Percentiles rank a stretch among this genome's conserved stretches.
Conservation (phyloP, 2,888 invertebrate genomes). For the Drosophila yooni region DNA sequence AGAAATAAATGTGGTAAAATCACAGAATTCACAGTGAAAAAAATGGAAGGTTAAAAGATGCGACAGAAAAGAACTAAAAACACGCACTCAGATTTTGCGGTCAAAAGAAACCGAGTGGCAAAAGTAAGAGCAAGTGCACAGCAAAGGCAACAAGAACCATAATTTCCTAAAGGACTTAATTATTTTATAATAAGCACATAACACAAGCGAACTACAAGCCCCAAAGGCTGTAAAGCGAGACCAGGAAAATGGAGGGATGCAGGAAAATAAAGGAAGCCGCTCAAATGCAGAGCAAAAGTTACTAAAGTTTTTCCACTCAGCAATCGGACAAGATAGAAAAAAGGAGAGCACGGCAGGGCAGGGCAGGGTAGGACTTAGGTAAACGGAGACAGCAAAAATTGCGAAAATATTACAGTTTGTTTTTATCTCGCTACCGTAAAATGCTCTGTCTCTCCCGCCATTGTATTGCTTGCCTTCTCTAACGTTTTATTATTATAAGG, state of each 20-base stretch:
- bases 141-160: conserved; percentile 69
- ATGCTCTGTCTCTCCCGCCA: background rate
- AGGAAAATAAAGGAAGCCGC: conserved; percentile 52
- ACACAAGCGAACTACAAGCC: conserved; percentile 56
- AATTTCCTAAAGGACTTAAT: conserved; percentile 83
- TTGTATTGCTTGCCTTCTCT: background rate
- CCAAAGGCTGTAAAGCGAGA: conserved; percentile 28
- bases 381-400: conserved; percentile 58
- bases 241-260: background rate
- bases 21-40: conserved; percentile 30
- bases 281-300: conserved; percentile 73
- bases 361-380: conserved; percentile 7
- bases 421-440: conserved; percentile 36
- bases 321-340: conserved; percentile 53
- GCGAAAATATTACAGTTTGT: conserved; percentile 63
- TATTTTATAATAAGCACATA: conserved; percentile 82
- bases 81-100: conserved; percentile 48
- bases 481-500: conserved; percentile 19
- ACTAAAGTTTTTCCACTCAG: conserved; percentile 52
- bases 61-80: conserved; percentile 17
- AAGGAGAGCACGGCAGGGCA: background rate
- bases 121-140: conserved; percentile 39
- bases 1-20: conserved; percentile 1
- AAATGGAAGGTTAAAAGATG: conserved; percentile 7
- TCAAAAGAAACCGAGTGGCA: conserved; percentile 27